phyloP scores from a whole-genome alignment of 2,888 invertebrate genomes.

The Galeopsomyia nigrocyanea region DNA sequence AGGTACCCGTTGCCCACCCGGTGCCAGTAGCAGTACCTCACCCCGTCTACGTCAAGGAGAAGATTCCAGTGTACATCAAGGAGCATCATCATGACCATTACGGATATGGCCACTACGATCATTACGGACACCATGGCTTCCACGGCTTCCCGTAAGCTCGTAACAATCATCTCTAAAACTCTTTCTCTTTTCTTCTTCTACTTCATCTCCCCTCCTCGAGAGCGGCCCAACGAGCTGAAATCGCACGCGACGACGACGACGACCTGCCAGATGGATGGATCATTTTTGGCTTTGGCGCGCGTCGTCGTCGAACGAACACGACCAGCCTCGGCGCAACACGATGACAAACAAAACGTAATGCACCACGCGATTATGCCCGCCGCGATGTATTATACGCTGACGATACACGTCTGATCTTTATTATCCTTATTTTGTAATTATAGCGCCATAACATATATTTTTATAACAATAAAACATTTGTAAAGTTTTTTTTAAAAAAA shows the following conservation, averaged over 20 bases:
- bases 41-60: constrained; percentile 71
- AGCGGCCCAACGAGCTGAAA: too few species aligned
- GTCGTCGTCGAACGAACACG: not conserved
- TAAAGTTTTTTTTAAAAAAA: constrained; percentile 60
- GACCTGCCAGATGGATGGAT: too few species aligned
- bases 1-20: constrained; percentile 68
- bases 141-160: constrained; percentile 25
- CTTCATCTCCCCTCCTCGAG: too few species aligned
- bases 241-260: too few species aligned
- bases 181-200: too few species aligned
- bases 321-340: not conserved
- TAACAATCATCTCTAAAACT: not conserved
- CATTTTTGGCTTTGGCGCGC: not conserved
- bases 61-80: constrained; percentile 63
- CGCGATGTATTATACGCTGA: constrained; percentile 44
- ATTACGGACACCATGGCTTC: constrained; percentile 48
- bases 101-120: constrained; percentile 43
- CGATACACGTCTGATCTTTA: constrained; percentile 35
- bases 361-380: constrained; percentile 47
- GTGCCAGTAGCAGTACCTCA: constrained; percentile 74
- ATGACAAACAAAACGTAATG: constrained; percentile 3
- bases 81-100: constrained; percentile 50
- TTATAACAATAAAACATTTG: constrained; percentile 61
- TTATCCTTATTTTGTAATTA: constrained; percentile 54
- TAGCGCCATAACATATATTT: constrained; percentile 54